These are phyloP conservation scores for Apamea epomidion DNA, from an alignment of 2,888 invertebrate genomes.

Conservation along the genomic window DNA sequence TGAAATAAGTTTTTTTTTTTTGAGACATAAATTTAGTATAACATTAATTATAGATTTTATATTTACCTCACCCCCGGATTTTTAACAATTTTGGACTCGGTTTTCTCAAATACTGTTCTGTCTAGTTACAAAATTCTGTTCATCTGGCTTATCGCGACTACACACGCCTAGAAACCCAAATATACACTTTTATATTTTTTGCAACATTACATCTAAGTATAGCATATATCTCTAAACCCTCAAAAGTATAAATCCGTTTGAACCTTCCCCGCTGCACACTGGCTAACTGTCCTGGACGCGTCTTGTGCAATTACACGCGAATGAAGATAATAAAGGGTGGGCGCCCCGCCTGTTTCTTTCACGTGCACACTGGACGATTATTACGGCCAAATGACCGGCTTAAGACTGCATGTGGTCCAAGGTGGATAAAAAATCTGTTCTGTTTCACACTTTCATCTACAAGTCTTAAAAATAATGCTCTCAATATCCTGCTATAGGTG, in stretches of 20 bases:
- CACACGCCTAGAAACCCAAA: not conserved
- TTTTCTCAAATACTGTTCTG: too few species aligned
- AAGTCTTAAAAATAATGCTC: not conserved
- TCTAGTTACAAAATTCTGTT: not conserved
- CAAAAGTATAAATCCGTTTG: constrained; percentile 54
- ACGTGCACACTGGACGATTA: constrained; percentile 85
- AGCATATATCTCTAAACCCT: constrained; percentile 8
- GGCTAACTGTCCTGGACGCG: constrained; percentile 31
- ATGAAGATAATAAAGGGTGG: constrained; percentile 80
- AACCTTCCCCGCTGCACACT: constrained; percentile 26
- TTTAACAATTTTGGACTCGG: not conserved
- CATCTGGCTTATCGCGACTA: not conserved
- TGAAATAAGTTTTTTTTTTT: not conserved
- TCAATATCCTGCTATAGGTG: too few species aligned
- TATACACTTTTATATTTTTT: not conserved
- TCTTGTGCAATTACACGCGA: constrained; percentile 82
- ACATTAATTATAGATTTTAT: not conserved
- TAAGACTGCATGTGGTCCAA: constrained; percentile 73
- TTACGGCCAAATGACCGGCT: constrained; percentile 89
- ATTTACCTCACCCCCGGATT: not conserved
- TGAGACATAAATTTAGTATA: not conserved
- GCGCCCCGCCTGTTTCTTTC: constrained; percentile 76
- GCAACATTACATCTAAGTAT: not conserved
- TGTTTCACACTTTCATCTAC: not conserved
- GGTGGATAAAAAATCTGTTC: constrained; percentile 11